Conservation (phyloP, 2,113 vertebrate species). For the Pteropus alecto region DNA sequence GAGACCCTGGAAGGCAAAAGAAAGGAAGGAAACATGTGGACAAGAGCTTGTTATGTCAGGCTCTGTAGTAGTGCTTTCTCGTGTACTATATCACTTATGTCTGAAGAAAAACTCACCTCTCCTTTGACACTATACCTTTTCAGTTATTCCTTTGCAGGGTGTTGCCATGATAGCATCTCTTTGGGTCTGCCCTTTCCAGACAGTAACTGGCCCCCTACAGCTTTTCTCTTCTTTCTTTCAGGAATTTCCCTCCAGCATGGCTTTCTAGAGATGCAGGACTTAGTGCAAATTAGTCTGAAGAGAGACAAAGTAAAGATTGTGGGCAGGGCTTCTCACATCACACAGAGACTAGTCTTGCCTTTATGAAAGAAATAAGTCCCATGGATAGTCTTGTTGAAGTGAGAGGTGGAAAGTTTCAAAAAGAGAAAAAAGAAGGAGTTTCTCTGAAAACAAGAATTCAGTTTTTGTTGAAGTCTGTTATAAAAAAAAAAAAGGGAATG, state of each 20-base stretch:
- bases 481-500: background rate
- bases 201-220: rapidly evolving
- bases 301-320: background rate
- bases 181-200: background rate
- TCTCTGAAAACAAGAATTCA: background rate
- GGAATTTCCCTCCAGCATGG: background rate
- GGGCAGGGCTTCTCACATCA: background rate
- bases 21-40: background rate
- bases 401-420: background rate
- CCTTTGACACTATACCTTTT: background rate
- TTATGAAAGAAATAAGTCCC: background rate
- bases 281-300: background rate
- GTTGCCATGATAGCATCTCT: background rate
- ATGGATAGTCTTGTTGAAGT: background rate
- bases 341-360: background rate
- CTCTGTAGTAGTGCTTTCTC: background rate
- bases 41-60: background rate
- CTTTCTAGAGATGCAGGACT: background rate
- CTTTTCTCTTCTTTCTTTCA: background rate
- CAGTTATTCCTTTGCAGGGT: background rate
- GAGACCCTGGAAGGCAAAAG: background rate
- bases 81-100: background rate
- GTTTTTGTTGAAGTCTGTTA: background rate
- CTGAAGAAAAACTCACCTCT: background rate
- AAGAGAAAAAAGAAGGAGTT: background rate